phyloP scores from a whole-genome alignment of 2,797 vertebrate genomes.

The Alectoris magna region DNA sequence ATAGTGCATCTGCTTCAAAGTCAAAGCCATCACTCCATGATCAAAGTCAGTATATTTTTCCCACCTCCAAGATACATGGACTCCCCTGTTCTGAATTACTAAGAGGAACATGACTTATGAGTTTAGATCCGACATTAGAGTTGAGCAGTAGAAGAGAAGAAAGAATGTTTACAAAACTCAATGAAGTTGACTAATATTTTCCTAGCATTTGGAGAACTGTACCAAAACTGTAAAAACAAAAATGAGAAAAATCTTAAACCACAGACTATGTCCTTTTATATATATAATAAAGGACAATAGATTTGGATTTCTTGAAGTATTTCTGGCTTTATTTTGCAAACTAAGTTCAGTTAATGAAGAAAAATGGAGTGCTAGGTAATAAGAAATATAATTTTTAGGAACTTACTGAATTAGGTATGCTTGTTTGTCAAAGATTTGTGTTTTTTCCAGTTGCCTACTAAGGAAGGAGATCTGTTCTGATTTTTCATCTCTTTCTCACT shows the following conservation, averaged over 20 bases:
- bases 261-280: not conserved
- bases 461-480: not conserved
- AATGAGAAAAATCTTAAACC: not conserved
- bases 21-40: not conserved
- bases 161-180: not conserved
- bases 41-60: not conserved
- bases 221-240: not conserved
- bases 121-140: not conserved
- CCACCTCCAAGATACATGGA: not conserved
- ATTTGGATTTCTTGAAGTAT: not conserved
- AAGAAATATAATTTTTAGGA: not conserved
- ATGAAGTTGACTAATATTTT: not conserved
- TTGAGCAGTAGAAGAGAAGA: not conserved
- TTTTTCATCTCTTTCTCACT: not conserved
- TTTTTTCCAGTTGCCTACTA: not conserved
- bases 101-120: not conserved
- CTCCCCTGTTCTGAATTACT: not conserved
- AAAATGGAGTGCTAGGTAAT: not conserved
- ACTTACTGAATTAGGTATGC: not conserved
- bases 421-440: not conserved
- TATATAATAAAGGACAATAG: not conserved
- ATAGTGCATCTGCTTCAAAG: not conserved
- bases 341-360: not conserved
- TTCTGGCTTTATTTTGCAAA: not conserved
- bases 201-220: not conserved